Evolutionary conservation across 2,797 vertebrate species (phyloP), one percentile per base, ranked within the genome.

Genomic region (Enteromius argenteus): DNA sequence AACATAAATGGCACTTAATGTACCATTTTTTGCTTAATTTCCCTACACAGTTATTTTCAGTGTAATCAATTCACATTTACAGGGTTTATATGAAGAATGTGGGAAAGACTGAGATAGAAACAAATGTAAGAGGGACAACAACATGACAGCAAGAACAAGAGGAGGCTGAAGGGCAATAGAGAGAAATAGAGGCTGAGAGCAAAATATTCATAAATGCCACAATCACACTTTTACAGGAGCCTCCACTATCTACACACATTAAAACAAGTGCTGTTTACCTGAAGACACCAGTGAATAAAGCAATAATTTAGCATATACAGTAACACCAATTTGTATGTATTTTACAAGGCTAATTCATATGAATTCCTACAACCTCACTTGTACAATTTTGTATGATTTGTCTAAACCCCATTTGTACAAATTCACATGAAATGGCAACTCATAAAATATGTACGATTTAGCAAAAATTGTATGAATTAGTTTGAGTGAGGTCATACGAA

Each of bases 111-210:
- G 11, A 39, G 9, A 44, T 17, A 19, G 53, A 60, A 17, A 30
- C 1, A 19, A 7, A 19, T 30, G 15, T 7, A 4, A 77, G 56
- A 21, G 10, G 17, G 60, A 44, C 7, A 79, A 66, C 19, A 67
- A 35, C 42, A 15, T 49, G 23, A 46, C 53, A 62, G 23, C 21
- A 46, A 71, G 68, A 71, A 9, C 39, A 46, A 46, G 68, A 71
- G 14, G 7, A 77, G 53, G n/a, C 35, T 37, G 17, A 37, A 58
- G 58, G 77, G 69, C 62, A 37, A 49, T 17, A 78, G 15, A 35
- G 15, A 35, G 27, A 78, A 46, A 86, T 14, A 46, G 51, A 86
- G 49, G 46, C 11, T 73, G 32, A 58, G 64, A 79, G 11, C 27
- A n/a, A 84, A 21, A 53, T 7, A 32, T 21, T 11, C 0, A 5